Evolutionary conservation across 1,140 invertebrate genomes (phyloP).

Genomic region (Linepithema humile): DNA sequence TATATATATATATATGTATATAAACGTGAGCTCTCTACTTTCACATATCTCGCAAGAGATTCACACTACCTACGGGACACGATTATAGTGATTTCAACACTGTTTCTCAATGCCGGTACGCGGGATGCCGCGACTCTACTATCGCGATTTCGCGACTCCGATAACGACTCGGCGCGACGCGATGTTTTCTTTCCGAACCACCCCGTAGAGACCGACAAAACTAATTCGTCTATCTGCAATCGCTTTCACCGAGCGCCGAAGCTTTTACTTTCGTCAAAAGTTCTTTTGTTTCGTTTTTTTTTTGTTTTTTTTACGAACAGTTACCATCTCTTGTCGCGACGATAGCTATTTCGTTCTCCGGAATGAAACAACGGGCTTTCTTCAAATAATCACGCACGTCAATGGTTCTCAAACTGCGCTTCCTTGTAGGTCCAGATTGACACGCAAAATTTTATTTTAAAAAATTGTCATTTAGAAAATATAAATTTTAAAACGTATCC

Average conservation of each 20-base stretch:
- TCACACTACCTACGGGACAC: conserved; percentile 56
- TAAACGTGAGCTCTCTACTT: conserved; percentile 60
- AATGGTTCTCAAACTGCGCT: conserved; percentile 20
- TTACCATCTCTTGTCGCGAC: conserved; percentile 15
- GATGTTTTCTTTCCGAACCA: background rate
- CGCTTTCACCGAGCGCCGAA: conserved; percentile 7
- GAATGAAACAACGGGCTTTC: background rate
- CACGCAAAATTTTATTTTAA: background rate
- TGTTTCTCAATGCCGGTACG: conserved; percentile 11
- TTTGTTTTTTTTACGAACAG: conserved; percentile 22
- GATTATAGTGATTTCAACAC: conserved; percentile 27
- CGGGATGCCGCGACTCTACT: background rate
- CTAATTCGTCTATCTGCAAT: conserved; percentile 14
- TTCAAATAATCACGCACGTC: background rate
- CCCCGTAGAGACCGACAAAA: background rate
- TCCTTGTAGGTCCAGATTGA: background rate
- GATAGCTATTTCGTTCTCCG: background rate
- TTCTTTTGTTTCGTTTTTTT: too few relatives aligned
- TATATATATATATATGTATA: background rate
- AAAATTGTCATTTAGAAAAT: background rate
- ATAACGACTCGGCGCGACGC: conserved; percentile 6
- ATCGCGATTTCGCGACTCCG: background rate
- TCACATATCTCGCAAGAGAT: conserved; percentile 36
- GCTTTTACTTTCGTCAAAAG: conserved; percentile 17
- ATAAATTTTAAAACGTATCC: too few relatives aligned